Base-by-base conservation (phyloP, 2,888 invertebrate species). In the Parochlus steinenii region DNA sequence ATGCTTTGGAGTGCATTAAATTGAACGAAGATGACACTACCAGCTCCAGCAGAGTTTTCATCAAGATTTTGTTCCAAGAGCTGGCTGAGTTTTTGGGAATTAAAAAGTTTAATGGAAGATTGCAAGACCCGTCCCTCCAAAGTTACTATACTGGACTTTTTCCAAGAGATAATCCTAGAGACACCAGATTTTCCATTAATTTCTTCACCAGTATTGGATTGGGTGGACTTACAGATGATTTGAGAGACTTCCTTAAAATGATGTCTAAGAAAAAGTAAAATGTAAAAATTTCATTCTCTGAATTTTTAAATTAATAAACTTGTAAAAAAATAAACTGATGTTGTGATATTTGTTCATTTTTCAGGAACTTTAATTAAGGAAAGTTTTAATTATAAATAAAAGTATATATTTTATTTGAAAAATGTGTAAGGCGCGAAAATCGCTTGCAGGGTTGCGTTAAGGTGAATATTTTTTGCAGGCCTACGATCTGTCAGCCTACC, bases 21-120 rank as follows among this genome's bases (percentile, higher is more conserved):
- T 58, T 98, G 33, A 97, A 90, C 47, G 95, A 98, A 58, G 89
- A 95, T 40, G 95, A 97, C 45, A 97, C 98, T 0, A 93, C 93
- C 0, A 93, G 93, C 44, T 92, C 95, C 0, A 90, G 92, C 52
- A 69, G 98, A 44, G 92, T 98, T 49, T 98, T 95, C 53, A 87
- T 98, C 38, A 98, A 98, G 63, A 93, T 93, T 43, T 62, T 99
- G 23, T 97, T 97, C 54, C 86, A 86, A 69, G 97, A 98, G 55
- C 59, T 99, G 35, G 82, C 87, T 0, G 95, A 97, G 53, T 92
- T 87, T 47, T 86, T 98, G 87, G 95, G 97, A 0, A 58, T 98
- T 30, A 73, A 75, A 29, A 92, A 92, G 50, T 62, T 98, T 15
- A 93, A 95, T 61, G 74, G 75, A 36, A 68, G 95, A 33, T 67